Evolutionary conservation across 2,888 invertebrate genomes (phyloP), one percentile per base, ranked within the genome.

Genomic region (Drosophila kanekoi): DNA sequence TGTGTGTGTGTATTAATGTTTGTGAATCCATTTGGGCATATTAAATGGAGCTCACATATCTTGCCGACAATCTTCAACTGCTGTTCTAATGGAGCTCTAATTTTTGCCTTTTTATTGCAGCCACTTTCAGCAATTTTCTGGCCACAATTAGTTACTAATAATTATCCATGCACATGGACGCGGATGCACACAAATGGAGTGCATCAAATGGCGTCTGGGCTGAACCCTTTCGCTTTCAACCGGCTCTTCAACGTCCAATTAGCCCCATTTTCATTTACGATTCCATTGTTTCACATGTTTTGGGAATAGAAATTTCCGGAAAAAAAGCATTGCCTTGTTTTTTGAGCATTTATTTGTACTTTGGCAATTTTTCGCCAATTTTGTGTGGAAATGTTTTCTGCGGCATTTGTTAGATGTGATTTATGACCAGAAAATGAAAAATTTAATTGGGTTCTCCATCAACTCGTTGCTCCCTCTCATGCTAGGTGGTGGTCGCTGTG

Each of bases 401-500:
- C 67, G 41, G 67, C 70, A 68, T 71, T 75, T 69, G 67, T 49
- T 48, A 44, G 52, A 64, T 63, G 56, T 74, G 70, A 85, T 85
- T 81, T 87, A 76, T 74, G 69, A 28, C 40, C 47, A 63, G 53
- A 66, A 69, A 77, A 69, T 68, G 70, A 66, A 73, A 82, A 80
- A 75, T 76, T 71, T 87, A 84, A 84, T 84, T 77, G 88, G 72
- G 41, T 71, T 56, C 65, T 56, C 48, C 59, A 32, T 43, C 33
- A 13, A 10, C 35, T 11, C 37, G 23, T 23, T 23, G 23, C 23
- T 1, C 1, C 23, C 14, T 8, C 23, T 20, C 8, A 28, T 28
- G 28, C 1, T 70, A 51, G 61, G 32, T 38, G 49, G 16, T n/a
- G n/a, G n/a, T n/a, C n/a, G 9, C 18, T 49, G 58, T 56, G 5